Conservation (phyloP, 2,797 vertebrate genomes). For the Artibeus jamaicensis region DNA sequence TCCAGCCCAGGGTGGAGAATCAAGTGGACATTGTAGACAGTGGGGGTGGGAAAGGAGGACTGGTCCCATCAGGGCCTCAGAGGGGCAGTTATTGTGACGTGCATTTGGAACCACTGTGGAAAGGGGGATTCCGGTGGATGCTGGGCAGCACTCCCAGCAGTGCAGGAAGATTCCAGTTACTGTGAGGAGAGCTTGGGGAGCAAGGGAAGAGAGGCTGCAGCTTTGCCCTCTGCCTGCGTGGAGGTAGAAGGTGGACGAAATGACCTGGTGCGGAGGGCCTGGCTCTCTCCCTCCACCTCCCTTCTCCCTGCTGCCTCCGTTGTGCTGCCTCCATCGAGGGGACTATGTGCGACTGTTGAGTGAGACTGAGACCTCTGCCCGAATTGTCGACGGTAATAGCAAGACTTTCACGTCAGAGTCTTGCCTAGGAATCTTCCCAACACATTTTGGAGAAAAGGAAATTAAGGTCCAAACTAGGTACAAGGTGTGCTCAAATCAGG, state of each 20-base stretch:
- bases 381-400: no score
- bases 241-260: neutral
- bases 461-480: neutral
- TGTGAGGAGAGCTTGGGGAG: neutral
- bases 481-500: neutral
- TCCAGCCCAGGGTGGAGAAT: neutral
- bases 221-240: neutral
- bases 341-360: no score
- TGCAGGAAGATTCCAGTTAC: neutral
- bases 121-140: neutral
- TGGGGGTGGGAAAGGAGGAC: neutral
- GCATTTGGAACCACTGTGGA: neutral
- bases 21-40: neutral
- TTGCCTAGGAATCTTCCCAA: neutral
- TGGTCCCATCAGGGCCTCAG: neutral
- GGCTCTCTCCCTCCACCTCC: neutral
- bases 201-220: neutral
- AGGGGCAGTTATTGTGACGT: neutral
- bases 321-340: neutral
- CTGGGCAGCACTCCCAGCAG: neutral
- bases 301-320: neutral
- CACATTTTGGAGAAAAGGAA: neutral
- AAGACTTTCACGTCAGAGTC: neutral
- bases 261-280: neutral
- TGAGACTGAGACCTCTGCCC: neutral